These are phyloP conservation scores for Latrodectus elegans DNA, from an alignment of 2,888 invertebrate species.

Conservation along the genomic window DNA sequence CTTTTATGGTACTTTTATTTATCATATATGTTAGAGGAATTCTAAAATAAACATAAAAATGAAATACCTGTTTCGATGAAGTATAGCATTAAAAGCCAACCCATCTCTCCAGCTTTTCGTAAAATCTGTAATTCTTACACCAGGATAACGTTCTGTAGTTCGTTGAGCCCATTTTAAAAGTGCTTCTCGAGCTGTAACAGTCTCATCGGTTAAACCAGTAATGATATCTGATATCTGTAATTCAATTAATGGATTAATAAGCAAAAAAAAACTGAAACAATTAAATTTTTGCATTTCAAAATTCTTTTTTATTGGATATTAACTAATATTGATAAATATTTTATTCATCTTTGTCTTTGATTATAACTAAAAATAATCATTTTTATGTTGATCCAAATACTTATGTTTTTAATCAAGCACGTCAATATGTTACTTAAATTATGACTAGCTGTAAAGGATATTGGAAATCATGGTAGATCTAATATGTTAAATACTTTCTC, in stretches of 20 bases:
- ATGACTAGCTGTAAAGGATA: no score
- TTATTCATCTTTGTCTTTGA: no score
- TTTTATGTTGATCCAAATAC: no score
- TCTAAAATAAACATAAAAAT: background rate
- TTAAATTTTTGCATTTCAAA: background rate
- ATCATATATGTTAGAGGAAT: background rate
- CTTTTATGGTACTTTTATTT: background rate
- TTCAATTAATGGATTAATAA: background rate
- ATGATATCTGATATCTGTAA: slow-evolving; percentile 97
- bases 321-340: no score
- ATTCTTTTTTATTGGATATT: no score
- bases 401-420: no score
- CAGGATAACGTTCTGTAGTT: slow-evolving; percentile 97
- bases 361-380: no score
- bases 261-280: background rate
- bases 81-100: slow-evolving; percentile 97
- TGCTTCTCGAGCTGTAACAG: slow-evolving; percentile 95
- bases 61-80: slow-evolving; percentile 94
- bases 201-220: slow-evolving; percentile 79
- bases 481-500: no score
- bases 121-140: slow-evolving; percentile 96
- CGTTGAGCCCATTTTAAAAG: slow-evolving; percentile 97
- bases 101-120: slow-evolving; percentile 98
- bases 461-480: no score
- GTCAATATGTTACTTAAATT: no score